Evolutionary conservation across 2,888 invertebrate genomes (phyloP), one percentile per base, ranked within the genome.

Genomic region (Nomada fabriciana): DNA sequence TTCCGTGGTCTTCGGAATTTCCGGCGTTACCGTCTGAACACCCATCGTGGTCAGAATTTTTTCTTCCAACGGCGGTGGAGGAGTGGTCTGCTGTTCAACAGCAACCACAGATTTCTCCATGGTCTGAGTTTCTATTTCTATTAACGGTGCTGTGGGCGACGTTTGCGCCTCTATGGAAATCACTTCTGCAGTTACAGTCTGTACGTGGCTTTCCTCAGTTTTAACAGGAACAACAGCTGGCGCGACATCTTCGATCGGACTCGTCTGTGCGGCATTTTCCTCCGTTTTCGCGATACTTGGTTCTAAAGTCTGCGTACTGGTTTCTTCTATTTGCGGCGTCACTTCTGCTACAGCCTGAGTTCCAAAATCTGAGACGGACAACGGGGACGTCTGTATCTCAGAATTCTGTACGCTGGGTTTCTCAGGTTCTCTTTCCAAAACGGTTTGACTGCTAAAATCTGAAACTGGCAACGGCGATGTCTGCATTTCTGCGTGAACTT

Each of bases 371-470:
- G 55, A 57, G 0, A 52, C 75, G 15, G 95, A 92, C 82, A 96
- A 95, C 4, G 97, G 96, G 47, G 95, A 95, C n/a, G 97, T 96
- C 93, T 96, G 94, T 75, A 95, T 94, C 55, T 95, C 94, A 0
- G 89, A 91, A 84, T 95, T 94, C 13, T 93, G 91, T 53, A 84
- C 43, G 9, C 36, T 53, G 2, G 94, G 92, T 76, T 91, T 43
- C 11, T 76, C 89, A 84, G 91, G 88, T 47, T 94, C 94, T 73
- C 86, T 74, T 23, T 80, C 80, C 2, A 75, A 76, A 5, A 84
- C 57, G 1, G 91, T 93, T 79, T 93, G 93, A 7, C 85, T 78
- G 42, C 85, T 89, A 65, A 74, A 78, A 25, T 88, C 86, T 0
- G 70, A 59, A 1, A 15, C 70, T 20, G 95, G 92, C 83, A 96